phyloP scores from a whole-genome alignment of 2,888 invertebrate genomes.

The Drosophila demipolita region DNA sequence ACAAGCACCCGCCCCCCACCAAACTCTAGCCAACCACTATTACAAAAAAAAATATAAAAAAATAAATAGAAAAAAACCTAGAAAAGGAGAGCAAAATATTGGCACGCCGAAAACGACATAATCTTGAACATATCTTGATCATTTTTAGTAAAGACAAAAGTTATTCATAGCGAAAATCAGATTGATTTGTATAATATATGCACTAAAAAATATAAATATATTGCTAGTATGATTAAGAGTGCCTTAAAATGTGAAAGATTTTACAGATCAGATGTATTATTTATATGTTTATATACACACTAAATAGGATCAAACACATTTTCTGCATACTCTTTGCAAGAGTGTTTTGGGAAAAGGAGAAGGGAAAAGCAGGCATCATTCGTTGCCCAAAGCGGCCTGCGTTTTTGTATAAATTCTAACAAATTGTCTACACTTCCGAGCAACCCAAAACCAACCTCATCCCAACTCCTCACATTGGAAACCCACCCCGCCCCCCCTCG shows the following conservation, averaged over 20 bases:
- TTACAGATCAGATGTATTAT: not conserved
- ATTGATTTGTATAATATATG: not conserved
- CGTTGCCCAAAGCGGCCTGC: conserved; percentile 62
- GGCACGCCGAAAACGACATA: not conserved
- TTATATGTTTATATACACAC: not conserved
- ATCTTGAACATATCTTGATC: not conserved
- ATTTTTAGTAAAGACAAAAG: not conserved
- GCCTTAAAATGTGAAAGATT: not conserved
- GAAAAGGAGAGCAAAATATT: not conserved
- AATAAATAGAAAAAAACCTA: not conserved
- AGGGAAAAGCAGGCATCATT: conserved; percentile 39
- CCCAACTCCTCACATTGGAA: not conserved
- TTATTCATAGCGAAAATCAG: not conserved
- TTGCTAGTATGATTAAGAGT: not conserved
- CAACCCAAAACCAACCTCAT: conserved; percentile 34
- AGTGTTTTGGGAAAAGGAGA: not conserved
- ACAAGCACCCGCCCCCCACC: not conserved
- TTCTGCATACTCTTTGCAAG: not conserved
- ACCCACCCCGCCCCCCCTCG: not conserved
- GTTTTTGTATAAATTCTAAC: conserved; percentile 79
- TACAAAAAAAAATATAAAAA: not conserved
- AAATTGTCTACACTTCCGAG: conserved; percentile 80
- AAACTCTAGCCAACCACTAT: not conserved
- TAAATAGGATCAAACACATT: not conserved
- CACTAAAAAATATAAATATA: not conserved